Base-by-base conservation (phyloP, 2,888 invertebrate species). In the Margaritifera margaritifera region DNA sequence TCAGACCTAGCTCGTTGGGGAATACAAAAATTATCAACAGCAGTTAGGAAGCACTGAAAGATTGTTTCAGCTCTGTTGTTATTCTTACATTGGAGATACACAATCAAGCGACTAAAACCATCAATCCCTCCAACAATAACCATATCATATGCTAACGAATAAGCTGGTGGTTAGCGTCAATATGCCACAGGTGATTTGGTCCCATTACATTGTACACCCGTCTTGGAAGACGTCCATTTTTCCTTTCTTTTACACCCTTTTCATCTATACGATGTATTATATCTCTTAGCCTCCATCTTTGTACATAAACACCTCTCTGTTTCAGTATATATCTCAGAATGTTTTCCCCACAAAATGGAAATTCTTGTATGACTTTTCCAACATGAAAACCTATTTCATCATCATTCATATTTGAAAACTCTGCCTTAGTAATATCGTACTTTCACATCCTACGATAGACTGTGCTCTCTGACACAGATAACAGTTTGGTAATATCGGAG, bases 151-250 rank as follows among this genome's bases (percentile, higher is more conserved):
- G 25, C 71, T 66, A 74, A 4, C 69, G 56, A 27, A 71, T 67
- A 18, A 72, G 56, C 51, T 69, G 69, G 50, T 71, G 74, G 50
- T 74, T 74, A 4, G 71, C 69, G 55, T 74, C 74, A 42, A 74
- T 62, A 53, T 74, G 74, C 67, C 71, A 69, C 18, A 69, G 59
- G 25, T 69, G 64, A 31, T 74, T 71, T 22, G 69, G 67, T 22
- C 58, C 62, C 52, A 22, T 18, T 1, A 70, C 73, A 22, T 65
- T 42, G 24, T 72, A 65, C 2, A 70, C 65, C 6, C 69, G 42
- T 52, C 69, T 54, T 20, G 62, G 58, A 2, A 73, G 64, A 1
- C 66, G 3, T 20, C 64, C 25, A 22, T 27, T 52, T 27, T 31
- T 53, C 51, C 75, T 54, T 61, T 69, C 69, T 27, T 55, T 50